Evolutionary conservation across 2,797 vertebrate genomes (phyloP), one percentile per base, ranked within the genome.

Genomic region (Ibycter americanus): DNA sequence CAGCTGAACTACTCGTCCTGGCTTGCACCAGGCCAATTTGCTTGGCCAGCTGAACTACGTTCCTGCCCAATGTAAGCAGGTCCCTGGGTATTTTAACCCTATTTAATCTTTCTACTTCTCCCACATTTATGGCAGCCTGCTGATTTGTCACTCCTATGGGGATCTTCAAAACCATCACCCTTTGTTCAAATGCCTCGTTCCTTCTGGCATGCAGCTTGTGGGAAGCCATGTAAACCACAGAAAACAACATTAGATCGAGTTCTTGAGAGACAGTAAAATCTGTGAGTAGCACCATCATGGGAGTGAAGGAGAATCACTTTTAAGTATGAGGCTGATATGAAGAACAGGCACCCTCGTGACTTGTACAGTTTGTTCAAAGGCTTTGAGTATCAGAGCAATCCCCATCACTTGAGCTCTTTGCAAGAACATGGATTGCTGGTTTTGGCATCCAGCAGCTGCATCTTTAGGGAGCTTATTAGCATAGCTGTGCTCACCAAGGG

Each of bases 331-430:
- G 20, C 44, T 87, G 83, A 27, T 36, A 12, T 26, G 54, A 83
- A 27, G 77, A 68, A 26, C 73, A 59, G 47, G 42, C 58, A 82
- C 31, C 22, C 62, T 90, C 70, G 44, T 94, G 83, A 81, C 68
- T 83, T 85, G 47, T 34, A 15, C 67, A 61, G 38, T 82, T 79
- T 90, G 81, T 84, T 84, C 73, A 79, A 68, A 77, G 66, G 70
- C 73, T 95, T 95, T 92, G 93, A 85, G 65, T 81, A 91, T 78
- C 89, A 88, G 36, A 93, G 63, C 91, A 92, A 95, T 91, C 81
- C 73, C n/a, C 80, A 67, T 62, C 77, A 55, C 80, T 61, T 95
- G 74, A 89, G 77, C 73, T 67, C 70, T 87, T 93, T 96, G 66
- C 87, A 70, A n/a, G 65, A 88, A 25, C 83, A 38, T 31, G 66